Base-by-base conservation (phyloP, 2,113 vertebrate genomes). In the Nyctereutes procyonoides region DNA sequence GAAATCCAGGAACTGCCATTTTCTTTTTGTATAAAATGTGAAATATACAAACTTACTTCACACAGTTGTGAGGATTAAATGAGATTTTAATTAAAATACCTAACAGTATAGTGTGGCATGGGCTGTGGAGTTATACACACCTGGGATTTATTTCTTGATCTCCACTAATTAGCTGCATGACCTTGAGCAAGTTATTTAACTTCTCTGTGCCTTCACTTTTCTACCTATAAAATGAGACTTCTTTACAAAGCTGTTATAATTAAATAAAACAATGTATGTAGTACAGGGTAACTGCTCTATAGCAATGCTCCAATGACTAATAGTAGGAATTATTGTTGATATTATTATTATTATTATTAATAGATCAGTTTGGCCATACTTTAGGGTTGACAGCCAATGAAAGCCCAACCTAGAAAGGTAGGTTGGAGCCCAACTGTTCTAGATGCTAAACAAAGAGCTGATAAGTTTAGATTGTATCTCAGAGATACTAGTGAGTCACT, bases 261-360 rank as follows among this genome's bases (percentile, higher is more conserved):
- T 77, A 96, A 63, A 88, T 73, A 88, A 43, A 77, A 79, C 84
- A 93, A 82, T 79, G 38, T 20, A 88, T 80, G 48, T 14, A 91
- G 30, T 60, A 22, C 9, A 93, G 20, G 38, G 35, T 74, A 85
- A 15, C 53, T 88, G 62, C 38, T 69, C 71, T 83, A 35, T 76
- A 96, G 62, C 53, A 80, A 93, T 22, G 26, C 15, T 17, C 26
- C 15, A 86, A 77, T 32, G 88, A 85, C 38, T 38, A 96, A 19
- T 30, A 62, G 19, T 35, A 53, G 62, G 20, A 43, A 65, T 48
- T 88, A 26, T 63, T 84, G 65, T 32, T 85, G 30, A 48, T 35
- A 8, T 62, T 69, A 12, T 43, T 48, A 30, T 35, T 32, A 63
- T 94, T n/a, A 22, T 71, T 60, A 55, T 43, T 38, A 55, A 30